Evolutionary conservation across 2,888 invertebrate genomes (phyloP).

Genomic region (Hirudinaria manillensis): DNA sequence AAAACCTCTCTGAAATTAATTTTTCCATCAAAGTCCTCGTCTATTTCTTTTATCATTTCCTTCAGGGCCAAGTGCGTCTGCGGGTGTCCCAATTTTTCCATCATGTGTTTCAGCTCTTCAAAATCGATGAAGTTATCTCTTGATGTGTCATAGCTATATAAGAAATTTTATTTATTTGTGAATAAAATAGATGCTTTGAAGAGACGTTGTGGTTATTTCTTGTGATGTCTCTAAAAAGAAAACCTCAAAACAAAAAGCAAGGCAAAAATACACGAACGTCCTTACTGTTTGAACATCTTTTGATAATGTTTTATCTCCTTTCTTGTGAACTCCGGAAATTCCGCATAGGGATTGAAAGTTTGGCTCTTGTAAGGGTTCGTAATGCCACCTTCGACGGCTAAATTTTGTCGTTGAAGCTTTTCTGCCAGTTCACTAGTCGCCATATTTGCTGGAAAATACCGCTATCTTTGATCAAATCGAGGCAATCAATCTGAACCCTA

Average conservation of each 20-base stretch:
- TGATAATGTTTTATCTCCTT: constrained; percentile 93
- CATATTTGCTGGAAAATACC: constrained; percentile 39
- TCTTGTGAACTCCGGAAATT: constrained; percentile 86
- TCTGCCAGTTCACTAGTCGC: constrained; percentile 77
- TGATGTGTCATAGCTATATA: constrained; percentile 76
- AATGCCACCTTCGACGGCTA: constrained; percentile 8
- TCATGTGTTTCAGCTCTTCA: constrained; percentile 75
- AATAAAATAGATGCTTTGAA: neutral
- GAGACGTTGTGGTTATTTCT: too few relatives aligned
- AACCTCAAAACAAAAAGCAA: too few relatives aligned
- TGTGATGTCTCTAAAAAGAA: too few relatives aligned
- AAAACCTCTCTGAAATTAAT: constrained; percentile 81
- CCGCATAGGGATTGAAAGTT: constrained; percentile 73
- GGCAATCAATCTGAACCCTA: too few relatives aligned
- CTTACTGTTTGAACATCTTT: constrained; percentile 88
- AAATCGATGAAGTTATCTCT: constrained; percentile 82
- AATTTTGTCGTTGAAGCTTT: constrained; percentile 64
- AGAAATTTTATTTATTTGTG: constrained; percentile 59
- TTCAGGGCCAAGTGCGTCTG: constrained; percentile 91
- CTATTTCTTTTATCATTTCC: constrained; percentile 73
- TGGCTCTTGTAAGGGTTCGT: constrained; percentile 63
- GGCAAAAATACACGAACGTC: constrained; percentile 41
- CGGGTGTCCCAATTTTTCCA: constrained; percentile 89
- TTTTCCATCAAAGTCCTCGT: constrained; percentile 57
- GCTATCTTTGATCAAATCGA: too few relatives aligned